These are phyloP conservation scores for Heliocidaris erythrogramma DNA, from an alignment of 35 echinoderm and acorn worm species.

Conservation along the genomic window DNA sequence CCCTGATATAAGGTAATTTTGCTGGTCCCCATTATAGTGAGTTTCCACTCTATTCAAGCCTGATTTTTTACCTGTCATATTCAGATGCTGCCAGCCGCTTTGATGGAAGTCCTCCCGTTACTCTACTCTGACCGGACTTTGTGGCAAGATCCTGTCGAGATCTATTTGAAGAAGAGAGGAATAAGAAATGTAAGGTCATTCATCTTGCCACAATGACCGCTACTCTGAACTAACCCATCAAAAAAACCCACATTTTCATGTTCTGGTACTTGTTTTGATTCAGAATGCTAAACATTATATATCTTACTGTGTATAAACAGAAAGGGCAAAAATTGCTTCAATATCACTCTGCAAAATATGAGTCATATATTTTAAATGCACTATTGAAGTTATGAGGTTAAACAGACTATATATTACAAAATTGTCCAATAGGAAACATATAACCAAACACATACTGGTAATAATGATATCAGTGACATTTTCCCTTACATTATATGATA, in stretches of 20 bases:
- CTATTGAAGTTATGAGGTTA: too few species aligned
- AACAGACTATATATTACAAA: too few species aligned
- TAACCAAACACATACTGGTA: too few species aligned
- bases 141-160: conserved; percentile 78
- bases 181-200: background rate
- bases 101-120: conserved; percentile 67
- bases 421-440: too few species aligned
- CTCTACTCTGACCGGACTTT: conserved; percentile 31
- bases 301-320: background rate
- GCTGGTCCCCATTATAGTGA: too few species aligned
- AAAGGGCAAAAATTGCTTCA: too few species aligned
- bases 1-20: too few species aligned
- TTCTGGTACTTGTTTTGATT: background rate
- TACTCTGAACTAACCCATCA: background rate
- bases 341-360: too few species aligned
- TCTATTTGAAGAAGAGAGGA: conserved; percentile 21
- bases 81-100: conserved; percentile 71
- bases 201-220: background rate
- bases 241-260: background rate
- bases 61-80: conserved; percentile 72
- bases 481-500: too few species aligned
- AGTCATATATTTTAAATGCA: too few species aligned
- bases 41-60: too few species aligned
- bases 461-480: too few species aligned
- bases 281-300: background rate